Conservation (phyloP, 1,140 invertebrate genomes). For the Euwallacea fornicatus region DNA sequence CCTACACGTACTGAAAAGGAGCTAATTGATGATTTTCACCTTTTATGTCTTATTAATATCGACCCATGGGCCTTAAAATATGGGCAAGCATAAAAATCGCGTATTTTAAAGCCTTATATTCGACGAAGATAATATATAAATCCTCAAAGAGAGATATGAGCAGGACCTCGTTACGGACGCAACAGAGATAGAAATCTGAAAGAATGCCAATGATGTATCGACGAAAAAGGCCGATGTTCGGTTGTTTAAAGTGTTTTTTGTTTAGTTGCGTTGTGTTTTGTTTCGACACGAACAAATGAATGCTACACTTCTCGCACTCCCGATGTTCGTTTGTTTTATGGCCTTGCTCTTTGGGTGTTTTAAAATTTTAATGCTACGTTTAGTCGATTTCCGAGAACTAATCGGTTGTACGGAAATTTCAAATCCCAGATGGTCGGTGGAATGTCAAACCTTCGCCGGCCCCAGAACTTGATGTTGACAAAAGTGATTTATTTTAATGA, state of each 20-base stretch:
- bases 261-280: conserved; percentile 50
- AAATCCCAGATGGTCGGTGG: conserved; percentile 9
- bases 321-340: conserved; percentile 38
- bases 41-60: conserved; percentile 23
- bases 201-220: conserved; percentile 52
- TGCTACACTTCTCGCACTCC: conserved; percentile 51
- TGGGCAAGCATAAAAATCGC: conserved; percentile 26
- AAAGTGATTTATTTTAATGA: too few relatives aligned
- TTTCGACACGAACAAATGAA: conserved; percentile 53
- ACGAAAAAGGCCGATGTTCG: conserved; percentile 51
- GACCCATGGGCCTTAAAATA: conserved; percentile 14
- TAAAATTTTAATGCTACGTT: conserved; percentile 28
- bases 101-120: conserved; percentile 28
- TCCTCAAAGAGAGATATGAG: conserved; percentile 35
- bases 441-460: too few relatives aligned
- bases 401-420: conserved; percentile 4
- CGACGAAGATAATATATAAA: conserved; percentile 43
- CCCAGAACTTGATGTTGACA: too few relatives aligned
- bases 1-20: neutral
- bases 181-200: conserved; percentile 38
- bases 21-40: conserved; percentile 10
- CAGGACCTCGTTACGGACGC: conserved; percentile 1
- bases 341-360: conserved; percentile 36
- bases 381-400: conserved; percentile 20
- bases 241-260: conserved; percentile 51